Conservation (phyloP, 2,113 vertebrate genomes). For the Anseranas semipalmata region DNA sequence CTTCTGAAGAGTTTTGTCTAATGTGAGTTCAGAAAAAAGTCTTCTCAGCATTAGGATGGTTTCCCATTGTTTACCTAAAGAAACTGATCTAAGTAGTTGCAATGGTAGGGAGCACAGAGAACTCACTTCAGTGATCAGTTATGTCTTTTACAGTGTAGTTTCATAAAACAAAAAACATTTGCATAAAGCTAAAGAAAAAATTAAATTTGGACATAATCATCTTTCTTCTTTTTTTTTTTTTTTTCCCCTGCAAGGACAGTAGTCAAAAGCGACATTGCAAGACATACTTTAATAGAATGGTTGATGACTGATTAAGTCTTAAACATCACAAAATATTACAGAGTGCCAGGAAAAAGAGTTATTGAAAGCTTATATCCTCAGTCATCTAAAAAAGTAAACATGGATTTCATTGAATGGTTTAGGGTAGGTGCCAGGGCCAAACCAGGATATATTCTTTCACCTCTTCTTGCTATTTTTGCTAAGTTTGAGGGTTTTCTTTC, state of each 20-base stretch:
- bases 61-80: neutral
- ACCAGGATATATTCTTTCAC: neutral
- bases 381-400: neutral
- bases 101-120: neutral
- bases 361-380: neutral
- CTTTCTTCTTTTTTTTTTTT: neutral
- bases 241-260: neutral
- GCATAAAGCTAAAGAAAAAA: neutral
- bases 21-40: neutral
- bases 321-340: neutral
- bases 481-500: neutral
- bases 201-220: neutral
- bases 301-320: neutral
- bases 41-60: neutral
- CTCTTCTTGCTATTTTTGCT: neutral
- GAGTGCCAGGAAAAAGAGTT: neutral
- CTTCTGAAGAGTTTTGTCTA: neutral
- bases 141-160: neutral
- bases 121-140: neutral
- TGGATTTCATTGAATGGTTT: neutral
- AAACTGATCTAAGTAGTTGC: neutral
- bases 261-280: neutral
- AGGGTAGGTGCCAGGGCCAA: neutral
- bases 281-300: neutral
- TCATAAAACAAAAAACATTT: neutral